Base-by-base conservation (phyloP, 2,113 vertebrate genomes). In the Alaudala cheleensis region DNA sequence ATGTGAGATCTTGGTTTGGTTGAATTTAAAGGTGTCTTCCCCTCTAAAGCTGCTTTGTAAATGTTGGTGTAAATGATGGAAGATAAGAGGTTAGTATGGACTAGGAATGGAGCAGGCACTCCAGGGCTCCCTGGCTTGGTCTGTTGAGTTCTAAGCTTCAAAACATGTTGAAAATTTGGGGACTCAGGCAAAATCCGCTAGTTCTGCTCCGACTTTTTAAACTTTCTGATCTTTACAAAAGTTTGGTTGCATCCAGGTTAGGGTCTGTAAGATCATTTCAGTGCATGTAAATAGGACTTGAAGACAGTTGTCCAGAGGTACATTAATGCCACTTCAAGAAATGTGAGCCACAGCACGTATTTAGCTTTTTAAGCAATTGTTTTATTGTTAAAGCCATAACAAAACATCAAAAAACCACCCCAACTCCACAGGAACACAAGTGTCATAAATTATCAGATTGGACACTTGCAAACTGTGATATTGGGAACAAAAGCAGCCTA, bases 381-480 rank as follows among this genome's bases (percentile, higher is more conserved):
- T 88, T 83, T 90, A 92, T 92, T 90, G 86, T 88, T 92, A 61
- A 77, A 93, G 64, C 64, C 67, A 34, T 83, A 97, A 69, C 54
- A 90, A 93, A 96, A 51, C 64, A 91, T 62, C 21, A 94, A 69
- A 94, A 94, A 86, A 31, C 14, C 51, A 20, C 13, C 37, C 86
- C 66, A 91, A 71, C 54, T 54, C 89, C 3, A 6, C 79, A 88
- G 82, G 78, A 92, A 88, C 54, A 65, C 62, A 34, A 93, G 49
- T 90, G 58, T 90, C 74, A 69, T 90, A 94, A 90, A 92, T 92
- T 94, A 77, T 86, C 74, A 84, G 53, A 89, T 81, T 65, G 70
- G 53, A 92, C 58, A 71, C 64, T 92, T 89, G 64, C 29, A 73
- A 92, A 88, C 90, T 86, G 77, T 37, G 71, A 92, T 90, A 88